Evolutionary conservation across 2,888 invertebrate species (phyloP).

Genomic region (Sinhomidia bicolor): DNA sequence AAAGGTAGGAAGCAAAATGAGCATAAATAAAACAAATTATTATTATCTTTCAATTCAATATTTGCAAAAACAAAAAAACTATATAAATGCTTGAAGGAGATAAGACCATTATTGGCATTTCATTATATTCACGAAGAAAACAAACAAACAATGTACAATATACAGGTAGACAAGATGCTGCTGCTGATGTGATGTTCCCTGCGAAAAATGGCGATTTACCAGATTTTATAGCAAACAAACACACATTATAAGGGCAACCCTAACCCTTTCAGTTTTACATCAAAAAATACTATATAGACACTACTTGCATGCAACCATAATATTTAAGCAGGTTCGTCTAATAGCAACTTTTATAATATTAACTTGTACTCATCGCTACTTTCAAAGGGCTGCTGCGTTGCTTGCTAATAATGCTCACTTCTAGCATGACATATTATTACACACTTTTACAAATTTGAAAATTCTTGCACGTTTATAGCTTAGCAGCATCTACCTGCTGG

Average conservation of each 20-base stretch:
- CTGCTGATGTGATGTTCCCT: neutral
- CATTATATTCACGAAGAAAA: constrained; percentile 3
- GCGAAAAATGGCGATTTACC: neutral
- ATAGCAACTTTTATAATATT: no score
- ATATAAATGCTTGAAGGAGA: neutral
- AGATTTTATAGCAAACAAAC: constrained; percentile 1
- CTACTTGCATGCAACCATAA: no score
- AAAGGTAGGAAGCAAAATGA: neutral
- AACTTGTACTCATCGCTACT: no score
- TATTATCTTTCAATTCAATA: neutral
- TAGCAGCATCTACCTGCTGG: constrained; percentile 15
- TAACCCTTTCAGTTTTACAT: constrained; percentile 4
- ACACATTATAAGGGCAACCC: neutral
- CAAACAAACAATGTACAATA: neutral
- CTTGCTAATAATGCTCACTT: neutral
- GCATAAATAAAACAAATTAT: neutral
- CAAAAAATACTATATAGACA: neutral
- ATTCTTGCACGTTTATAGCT: constrained; percentile 4
- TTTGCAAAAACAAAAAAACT: neutral
- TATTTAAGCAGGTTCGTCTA: no score
- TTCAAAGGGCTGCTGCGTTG: no score
- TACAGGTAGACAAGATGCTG: neutral
- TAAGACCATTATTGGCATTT: constrained; percentile 21
- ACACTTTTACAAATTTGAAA: neutral
- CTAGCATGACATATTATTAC: neutral